A percentile compares a stretch with the other conserved stretches of the same genome.
Conservation (phyloP, 2,888 invertebrate species). For the Cheilosia urbana region DNA sequence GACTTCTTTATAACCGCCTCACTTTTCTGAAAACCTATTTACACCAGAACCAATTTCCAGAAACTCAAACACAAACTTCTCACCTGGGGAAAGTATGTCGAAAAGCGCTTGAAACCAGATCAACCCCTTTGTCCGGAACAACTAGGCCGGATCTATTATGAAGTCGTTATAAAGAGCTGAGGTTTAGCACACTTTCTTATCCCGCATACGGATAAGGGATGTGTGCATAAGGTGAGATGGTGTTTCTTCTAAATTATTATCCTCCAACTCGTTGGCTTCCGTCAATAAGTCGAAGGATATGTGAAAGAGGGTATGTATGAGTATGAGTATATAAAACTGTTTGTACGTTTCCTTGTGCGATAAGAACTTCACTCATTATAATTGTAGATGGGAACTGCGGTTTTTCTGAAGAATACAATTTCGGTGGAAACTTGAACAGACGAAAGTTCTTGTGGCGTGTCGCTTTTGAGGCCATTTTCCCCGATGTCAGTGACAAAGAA, state of each 20-base stretch:
- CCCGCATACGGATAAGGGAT: conserved; percentile 22
- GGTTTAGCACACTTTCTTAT: conserved; percentile 20
- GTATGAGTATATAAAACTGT: neutral
- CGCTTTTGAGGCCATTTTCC: neutral
- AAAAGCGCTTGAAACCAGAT: conserved; percentile 26
- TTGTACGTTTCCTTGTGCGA: conserved; percentile 43
- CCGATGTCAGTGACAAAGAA: too few relatives aligned
- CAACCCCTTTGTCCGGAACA: conserved; percentile 30
- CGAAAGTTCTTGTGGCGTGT: neutral
- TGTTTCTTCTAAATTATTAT: conserved; percentile 38
- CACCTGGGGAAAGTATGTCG: conserved; percentile 21
- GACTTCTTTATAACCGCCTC: too few relatives aligned
- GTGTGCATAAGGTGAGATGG: conserved; percentile 28
- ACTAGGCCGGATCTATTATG: conserved; percentile 34
- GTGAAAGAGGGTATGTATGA: neutral
- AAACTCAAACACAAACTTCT: conserved; percentile 15
- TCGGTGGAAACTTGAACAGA: conserved; percentile 3
- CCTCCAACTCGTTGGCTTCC: conserved; percentile 6
- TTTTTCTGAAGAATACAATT: conserved; percentile 33
- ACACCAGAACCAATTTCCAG: neutral
- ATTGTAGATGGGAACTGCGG: conserved; percentile 23
- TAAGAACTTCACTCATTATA: conserved; percentile 65
- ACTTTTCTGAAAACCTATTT: neutral
- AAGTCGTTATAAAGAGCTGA: conserved; percentile 10
- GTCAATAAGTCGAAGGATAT: neutral